phyloP scores from a whole-genome alignment of 1,140 invertebrate genomes.

The Drosophila ogumai region DNA sequence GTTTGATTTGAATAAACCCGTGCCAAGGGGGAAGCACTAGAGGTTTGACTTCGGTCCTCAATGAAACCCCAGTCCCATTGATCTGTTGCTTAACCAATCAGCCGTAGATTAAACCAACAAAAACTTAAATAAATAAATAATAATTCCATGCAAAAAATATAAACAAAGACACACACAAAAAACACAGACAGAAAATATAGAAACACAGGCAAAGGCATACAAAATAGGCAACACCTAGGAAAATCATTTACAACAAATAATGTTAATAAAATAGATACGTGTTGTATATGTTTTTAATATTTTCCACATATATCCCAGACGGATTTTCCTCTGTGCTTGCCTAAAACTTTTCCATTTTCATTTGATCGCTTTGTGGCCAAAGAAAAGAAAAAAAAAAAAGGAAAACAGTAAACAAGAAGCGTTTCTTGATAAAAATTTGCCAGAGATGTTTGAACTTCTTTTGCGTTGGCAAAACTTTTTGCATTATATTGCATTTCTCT shows the following conservation, averaged over 20 bases:
- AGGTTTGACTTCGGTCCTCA: conserved; percentile 1
- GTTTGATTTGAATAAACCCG: conserved; percentile 2
- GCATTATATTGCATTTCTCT: conserved; percentile 71
- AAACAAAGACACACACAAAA: conserved; percentile 42
- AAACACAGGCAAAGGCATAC: conserved; percentile 34
- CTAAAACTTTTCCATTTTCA: conserved; percentile 53
- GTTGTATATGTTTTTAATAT: conserved; percentile 2
- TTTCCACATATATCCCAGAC: not conserved
- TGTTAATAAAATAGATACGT: not conserved
- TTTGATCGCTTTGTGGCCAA: conserved; percentile 62
- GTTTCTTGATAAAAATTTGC: conserved; percentile 59
- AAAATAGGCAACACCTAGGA: not conserved
- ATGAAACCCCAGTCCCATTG: conserved; percentile 6
- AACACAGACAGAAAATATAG: conserved; percentile 16
- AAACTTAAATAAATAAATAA: conserved; percentile 27
- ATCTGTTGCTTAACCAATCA: conserved; percentile 33
- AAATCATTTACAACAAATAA: not conserved
- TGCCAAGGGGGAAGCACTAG: conserved; percentile 17
- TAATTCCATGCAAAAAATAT: conserved; percentile 61
- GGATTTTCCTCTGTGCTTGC: conserved; percentile 32
- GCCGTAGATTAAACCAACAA: conserved; percentile 22
- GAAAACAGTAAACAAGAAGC: conserved; percentile 42
- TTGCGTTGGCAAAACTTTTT: conserved; percentile 55
- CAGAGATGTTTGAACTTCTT: conserved; percentile 54
- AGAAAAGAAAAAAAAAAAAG: conserved; percentile 21